These are phyloP conservation scores for Apotomis turbidana DNA, from an alignment of 2,888 invertebrate genomes.

Conservation along the genomic window DNA sequence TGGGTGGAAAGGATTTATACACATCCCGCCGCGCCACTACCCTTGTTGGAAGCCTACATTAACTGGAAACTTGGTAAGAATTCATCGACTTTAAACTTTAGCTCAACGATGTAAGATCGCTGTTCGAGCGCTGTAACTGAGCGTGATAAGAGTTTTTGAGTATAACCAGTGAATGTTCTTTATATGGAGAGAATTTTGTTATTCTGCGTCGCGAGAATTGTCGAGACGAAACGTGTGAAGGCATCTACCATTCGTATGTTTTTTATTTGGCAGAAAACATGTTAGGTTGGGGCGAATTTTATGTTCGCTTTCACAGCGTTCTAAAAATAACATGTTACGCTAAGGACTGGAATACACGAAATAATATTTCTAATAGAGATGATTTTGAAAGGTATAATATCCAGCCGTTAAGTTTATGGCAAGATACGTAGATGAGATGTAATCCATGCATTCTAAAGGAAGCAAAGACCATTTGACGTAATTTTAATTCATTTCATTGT, in stretches of 20 bases:
- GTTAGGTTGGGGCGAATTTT: slow-evolving; percentile 35
- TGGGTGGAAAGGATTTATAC: slow-evolving; percentile 70
- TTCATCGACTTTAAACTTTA: slow-evolving; percentile 3
- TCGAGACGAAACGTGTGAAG: slow-evolving; percentile 43
- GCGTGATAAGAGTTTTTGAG: slow-evolving; percentile 18
- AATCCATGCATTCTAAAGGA: no score
- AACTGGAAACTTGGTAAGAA: slow-evolving; percentile 13
- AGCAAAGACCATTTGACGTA: no score
- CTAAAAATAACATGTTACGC: slow-evolving; percentile 28
- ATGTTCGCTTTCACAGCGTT: slow-evolving; percentile 32
- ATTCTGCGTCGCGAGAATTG: slow-evolving; percentile 37
- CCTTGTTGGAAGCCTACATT: slow-evolving; percentile 48
- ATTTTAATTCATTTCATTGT: no score
- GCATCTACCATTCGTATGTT: slow-evolving; percentile 43
- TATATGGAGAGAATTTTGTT: slow-evolving; percentile 42
- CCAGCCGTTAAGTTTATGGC: not conserved
- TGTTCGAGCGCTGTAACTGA: not conserved
- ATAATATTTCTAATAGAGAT: not conserved
- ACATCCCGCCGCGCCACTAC: slow-evolving; percentile 63
- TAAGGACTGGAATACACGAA: slow-evolving; percentile 6
- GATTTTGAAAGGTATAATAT: not conserved
- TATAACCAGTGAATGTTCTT: slow-evolving; percentile 34
- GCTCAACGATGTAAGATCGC: not conserved
- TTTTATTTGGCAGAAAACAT: slow-evolving; percentile 41
- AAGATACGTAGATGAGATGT: not conserved